phyloP scores from a whole-genome alignment of 1,140 invertebrate genomes.

The Chironomus tepperi region DNA sequence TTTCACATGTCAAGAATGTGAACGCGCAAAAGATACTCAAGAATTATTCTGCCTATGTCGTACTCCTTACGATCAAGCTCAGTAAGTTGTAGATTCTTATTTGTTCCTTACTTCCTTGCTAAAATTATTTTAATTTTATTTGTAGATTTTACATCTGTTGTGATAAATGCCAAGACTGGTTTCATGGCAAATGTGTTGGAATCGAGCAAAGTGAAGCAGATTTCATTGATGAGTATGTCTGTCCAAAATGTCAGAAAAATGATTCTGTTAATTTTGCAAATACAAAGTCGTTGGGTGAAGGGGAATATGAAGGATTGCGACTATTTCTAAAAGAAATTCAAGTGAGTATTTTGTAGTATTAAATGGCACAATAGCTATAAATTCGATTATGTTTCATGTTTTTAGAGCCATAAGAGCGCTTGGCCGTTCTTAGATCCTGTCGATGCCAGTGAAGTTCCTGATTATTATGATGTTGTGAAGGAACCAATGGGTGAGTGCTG shows the following conservation, averaged over 20 bases:
- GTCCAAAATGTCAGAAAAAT: slow-evolving; percentile 88
- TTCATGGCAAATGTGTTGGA: slow-evolving; percentile 94
- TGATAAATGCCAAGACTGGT: slow-evolving; percentile 98
- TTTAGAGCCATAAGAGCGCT: slow-evolving; percentile 75
- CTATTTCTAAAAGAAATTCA: slow-evolving; percentile 86
- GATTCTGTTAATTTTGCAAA: slow-evolving; percentile 81
- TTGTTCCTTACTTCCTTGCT: not conserved
- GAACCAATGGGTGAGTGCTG: slow-evolving; percentile 88
- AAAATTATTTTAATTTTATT: slow-evolving; percentile 27
- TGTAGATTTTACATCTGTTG: slow-evolving; percentile 92
- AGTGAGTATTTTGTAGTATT: slow-evolving; percentile 42
- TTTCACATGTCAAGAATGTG: slow-evolving; percentile 82
- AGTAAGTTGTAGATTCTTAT: slow-evolving; percentile 53
- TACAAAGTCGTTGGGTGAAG: slow-evolving; percentile 72
- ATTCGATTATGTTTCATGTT: slow-evolving; percentile 24
- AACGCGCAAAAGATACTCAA: slow-evolving; percentile 74
- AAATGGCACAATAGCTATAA: not conserved
- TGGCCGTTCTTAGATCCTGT: slow-evolving; percentile 98
- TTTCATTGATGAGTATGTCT: slow-evolving; percentile 91
- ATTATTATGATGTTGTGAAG: slow-evolving; percentile 96
- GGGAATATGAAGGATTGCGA: slow-evolving; percentile 75
- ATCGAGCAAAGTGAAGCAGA: slow-evolving; percentile 90
- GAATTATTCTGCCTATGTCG: slow-evolving; percentile 93
- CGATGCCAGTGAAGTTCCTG: slow-evolving; percentile 86
- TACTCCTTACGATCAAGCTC: slow-evolving; percentile 94